These are phyloP conservation scores for Prenolepis imparis DNA, from an alignment of 2,888 invertebrate genomes.

Conservation along the genomic window DNA sequence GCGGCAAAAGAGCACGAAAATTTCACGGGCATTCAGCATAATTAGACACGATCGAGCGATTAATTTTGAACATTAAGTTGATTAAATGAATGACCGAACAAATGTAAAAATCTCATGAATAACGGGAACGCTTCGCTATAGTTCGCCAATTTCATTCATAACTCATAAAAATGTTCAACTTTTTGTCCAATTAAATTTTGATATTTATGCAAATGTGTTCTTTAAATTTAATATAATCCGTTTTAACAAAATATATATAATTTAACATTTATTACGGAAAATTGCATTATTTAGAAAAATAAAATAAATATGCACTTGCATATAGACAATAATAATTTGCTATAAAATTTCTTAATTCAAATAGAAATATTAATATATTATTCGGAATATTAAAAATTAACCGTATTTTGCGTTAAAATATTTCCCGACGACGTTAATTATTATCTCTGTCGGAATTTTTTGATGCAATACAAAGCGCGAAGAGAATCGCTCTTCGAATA, in stretches of 20 bases:
- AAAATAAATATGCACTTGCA: not conserved
- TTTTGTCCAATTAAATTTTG: not conserved
- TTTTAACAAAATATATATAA: not conserved
- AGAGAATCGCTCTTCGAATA: constrained; percentile 10
- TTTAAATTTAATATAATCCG: not conserved
- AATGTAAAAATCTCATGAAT: not conserved
- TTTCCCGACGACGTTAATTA: not conserved
- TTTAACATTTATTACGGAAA: not conserved
- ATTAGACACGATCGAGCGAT: constrained; percentile 62
- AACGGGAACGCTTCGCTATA: not conserved
- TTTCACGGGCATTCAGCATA: constrained; percentile 50
- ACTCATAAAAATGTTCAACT: not conserved
- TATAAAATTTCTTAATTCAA: not conserved
- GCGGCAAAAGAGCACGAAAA: constrained; percentile 62
- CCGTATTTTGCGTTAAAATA: not conserved
- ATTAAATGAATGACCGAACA: not conserved
- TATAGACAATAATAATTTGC: not conserved
- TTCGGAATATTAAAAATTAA: not conserved
- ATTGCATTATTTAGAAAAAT: not conserved
- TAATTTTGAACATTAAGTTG: constrained; percentile 47
- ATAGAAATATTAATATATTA: constrained; percentile 5
- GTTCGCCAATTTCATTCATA: not conserved
- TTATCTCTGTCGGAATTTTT: constrained; percentile 1
- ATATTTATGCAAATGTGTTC: not conserved
- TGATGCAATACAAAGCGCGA: not conserved